Conservation (phyloP, 2,888 invertebrate species). For the Tetragonisca angustula region DNA sequence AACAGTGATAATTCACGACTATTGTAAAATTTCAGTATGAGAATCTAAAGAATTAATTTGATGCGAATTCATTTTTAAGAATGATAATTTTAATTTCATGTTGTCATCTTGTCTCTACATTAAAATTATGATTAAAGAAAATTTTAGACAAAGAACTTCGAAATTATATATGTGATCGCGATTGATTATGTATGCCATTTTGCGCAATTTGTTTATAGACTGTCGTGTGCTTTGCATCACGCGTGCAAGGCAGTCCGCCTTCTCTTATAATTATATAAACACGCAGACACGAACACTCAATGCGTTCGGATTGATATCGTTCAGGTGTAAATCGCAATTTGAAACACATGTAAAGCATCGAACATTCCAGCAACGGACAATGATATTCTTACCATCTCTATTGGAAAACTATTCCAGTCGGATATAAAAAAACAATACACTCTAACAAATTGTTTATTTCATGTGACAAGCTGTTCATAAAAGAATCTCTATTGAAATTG, state of each 20-base stretch:
- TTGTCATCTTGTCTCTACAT: background rate
- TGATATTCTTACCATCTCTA: background rate
- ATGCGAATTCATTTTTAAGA: too few species aligned
- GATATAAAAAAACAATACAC: slow-evolving; percentile 14
- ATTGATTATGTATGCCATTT: background rate
- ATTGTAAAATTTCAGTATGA: background rate
- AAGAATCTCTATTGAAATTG: background rate
- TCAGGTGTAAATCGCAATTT: background rate
- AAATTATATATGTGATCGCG: background rate
- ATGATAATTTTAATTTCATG: background rate
- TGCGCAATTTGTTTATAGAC: background rate
- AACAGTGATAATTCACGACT: background rate
- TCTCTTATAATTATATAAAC: slow-evolving; percentile 48
- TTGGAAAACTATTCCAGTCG: background rate
- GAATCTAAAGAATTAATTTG: too few species aligned
- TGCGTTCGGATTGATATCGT: slow-evolving; percentile 22
- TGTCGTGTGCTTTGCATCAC: background rate
- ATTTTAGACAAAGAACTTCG: background rate
- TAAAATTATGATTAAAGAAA: too few species aligned
- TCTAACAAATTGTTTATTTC: background rate
- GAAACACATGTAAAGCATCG: background rate
- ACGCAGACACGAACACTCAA: slow-evolving; percentile 32
- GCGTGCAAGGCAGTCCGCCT: background rate
- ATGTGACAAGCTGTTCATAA: background rate
- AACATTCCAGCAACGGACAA: background rate